phyloP scores from a whole-genome alignment of 2,113 vertebrate species.

The Falcunculus frontatus region DNA sequence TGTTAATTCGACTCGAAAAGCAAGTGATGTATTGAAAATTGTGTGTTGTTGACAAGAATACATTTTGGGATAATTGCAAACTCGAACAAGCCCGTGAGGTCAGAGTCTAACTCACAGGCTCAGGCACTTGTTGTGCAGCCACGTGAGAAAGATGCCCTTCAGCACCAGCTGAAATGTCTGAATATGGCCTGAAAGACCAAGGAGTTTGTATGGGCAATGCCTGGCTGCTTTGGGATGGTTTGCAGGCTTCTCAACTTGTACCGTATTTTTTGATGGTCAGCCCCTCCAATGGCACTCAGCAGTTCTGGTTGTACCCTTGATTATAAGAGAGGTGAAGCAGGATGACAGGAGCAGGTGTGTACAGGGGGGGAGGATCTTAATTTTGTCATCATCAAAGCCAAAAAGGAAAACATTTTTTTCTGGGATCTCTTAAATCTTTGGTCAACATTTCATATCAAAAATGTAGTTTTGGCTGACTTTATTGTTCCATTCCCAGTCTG shows the following conservation, averaged over 20 bases:
- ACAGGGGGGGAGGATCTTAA: neutral
- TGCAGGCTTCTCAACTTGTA: neutral
- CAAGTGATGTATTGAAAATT: slow-evolving; percentile 24
- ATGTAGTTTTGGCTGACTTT: neutral
- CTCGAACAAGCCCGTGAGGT: neutral
- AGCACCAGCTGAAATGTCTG: neutral
- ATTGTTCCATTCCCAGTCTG: neutral
- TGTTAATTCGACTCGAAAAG: neutral
- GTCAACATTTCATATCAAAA: neutral
- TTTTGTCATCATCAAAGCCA: neutral
- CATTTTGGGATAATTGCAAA: neutral
- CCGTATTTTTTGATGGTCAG: fast-evolving
- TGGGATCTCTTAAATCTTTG: neutral
- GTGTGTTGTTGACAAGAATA: slow-evolving; percentile 18
- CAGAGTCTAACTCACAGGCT: neutral
- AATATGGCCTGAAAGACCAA: neutral
- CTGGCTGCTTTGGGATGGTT: neutral
- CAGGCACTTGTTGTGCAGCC: neutral
- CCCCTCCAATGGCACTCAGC: neutral
- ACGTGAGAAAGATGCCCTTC: neutral
- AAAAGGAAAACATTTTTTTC: neutral
- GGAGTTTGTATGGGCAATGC: neutral
- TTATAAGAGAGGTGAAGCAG: neutral
- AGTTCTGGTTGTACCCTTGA: neutral
- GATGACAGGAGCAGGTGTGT: neutral